Percentiles rank a stretch among this genome's conserved stretches.
Evolutionary conservation across 2,797 vertebrate genomes (phyloP).

Genomic region (Amazona finschi): DNA sequence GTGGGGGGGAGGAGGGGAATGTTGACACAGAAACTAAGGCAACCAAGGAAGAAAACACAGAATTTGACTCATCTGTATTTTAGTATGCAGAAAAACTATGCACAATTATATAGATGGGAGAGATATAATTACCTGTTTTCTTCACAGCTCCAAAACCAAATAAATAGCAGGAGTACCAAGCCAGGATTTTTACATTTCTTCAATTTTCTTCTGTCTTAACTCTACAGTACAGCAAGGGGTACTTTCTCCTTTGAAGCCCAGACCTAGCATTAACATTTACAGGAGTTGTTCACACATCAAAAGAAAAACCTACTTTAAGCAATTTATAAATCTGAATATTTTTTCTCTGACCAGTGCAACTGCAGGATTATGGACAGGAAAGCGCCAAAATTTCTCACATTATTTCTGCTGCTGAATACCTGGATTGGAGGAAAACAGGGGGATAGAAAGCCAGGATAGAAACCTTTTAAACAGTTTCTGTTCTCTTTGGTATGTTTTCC

Average conservation of each 20-base stretch:
- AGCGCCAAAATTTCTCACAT: neutral
- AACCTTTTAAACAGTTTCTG: slow-evolving; percentile 34
- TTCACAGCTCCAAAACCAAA: neutral
- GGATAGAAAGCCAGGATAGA: neutral
- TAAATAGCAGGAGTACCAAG: neutral
- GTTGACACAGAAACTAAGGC: neutral
- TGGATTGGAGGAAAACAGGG: neutral
- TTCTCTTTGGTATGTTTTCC: slow-evolving; percentile 14
- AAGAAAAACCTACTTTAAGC: slow-evolving; percentile 35
- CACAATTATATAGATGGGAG: neutral
- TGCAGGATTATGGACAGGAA: neutral
- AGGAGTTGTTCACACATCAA: slow-evolving; percentile 8
- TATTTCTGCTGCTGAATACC: neutral
- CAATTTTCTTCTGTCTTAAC: neutral
- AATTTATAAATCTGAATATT: slow-evolving; percentile 36
- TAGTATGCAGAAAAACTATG: neutral
- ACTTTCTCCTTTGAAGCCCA: slow-evolving; percentile 30
- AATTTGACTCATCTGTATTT: neutral
- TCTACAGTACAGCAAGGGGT: neutral
- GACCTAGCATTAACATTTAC: slow-evolving; percentile 48
- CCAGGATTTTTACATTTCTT: neutral
- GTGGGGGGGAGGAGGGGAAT: neutral
- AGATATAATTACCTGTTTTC: neutral
- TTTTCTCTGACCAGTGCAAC: neutral
- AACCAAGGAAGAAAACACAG: neutral